These are phyloP conservation scores for Oxyruncus cristatus DNA, from an alignment of 2,113 vertebrate genomes.

Conservation along the genomic window DNA sequence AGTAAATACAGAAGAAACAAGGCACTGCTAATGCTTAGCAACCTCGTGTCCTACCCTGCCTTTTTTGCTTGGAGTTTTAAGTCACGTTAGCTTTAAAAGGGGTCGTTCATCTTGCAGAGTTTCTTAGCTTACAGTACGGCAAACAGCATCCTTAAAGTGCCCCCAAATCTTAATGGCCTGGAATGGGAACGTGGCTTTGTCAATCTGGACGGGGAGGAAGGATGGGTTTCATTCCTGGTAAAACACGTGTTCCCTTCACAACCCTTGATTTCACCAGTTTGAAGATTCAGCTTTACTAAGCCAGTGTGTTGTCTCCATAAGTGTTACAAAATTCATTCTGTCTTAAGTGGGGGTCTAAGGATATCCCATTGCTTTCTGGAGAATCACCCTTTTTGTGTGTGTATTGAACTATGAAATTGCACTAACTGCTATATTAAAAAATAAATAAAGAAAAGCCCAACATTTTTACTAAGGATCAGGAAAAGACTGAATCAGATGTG, in stretches of 20 bases:
- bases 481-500: not conserved
- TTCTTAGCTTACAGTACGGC: not conserved
- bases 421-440: constrained; percentile 31
- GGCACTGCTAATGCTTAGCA: constrained; percentile 43
- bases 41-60: constrained; percentile 41
- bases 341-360: not conserved
- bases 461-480: constrained; percentile 11
- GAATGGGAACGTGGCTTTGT: not conserved
- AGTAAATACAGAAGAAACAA: not conserved
- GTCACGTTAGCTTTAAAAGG: constrained; percentile 46
- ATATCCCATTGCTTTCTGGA: constrained; percentile 9
- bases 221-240: not conserved
- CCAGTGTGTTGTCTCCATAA: not conserved
- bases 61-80: constrained; percentile 14
- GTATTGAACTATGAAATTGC: constrained; percentile 26
- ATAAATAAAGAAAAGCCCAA: constrained; percentile 11
- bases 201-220: not conserved
- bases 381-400: constrained; percentile 22
- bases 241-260: not conserved
- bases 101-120: not conserved
- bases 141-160: constrained; percentile 6
- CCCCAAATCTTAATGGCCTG: not conserved
- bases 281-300: not conserved
- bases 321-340: not conserved
- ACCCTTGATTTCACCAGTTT: not conserved